Evolutionary conservation across 2,888 invertebrate genomes (phyloP), one percentile per base, ranked within the genome.

Genomic region (Calameuta pallipes): DNA sequence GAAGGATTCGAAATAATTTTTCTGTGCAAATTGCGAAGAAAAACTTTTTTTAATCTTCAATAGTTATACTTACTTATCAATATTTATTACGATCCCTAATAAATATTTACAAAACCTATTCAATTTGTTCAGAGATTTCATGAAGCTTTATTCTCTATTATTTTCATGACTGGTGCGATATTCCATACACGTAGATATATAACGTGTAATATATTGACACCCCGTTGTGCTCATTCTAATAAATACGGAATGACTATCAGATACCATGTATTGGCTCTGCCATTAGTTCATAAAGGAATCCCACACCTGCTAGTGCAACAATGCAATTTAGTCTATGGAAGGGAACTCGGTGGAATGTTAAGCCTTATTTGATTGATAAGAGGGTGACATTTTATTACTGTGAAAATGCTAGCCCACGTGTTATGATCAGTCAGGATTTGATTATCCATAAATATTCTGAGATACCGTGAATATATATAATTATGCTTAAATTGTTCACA

Each of bases 201-300:
- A 56, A 56, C 56, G 9, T 23, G 56, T 82, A 85, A 85, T 85
- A 85, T 85, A 85, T 85, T 81, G 85, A 85, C 85, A 85, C 85
- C 85, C 85, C 80, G 83, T 79, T 76, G 84, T 82, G 85, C 23
- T 56, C 56, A 56, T 56, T 15, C 56, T 9, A 56, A 56, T 23
- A 56, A 56, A 56, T 56, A 56, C 56, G 23, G 23, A 56, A 56
- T 56, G 6, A 56, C 56, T 56, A 56, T 56, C 6, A 9, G 56
- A 56, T 56, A 56, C 56, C 56, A 23, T 56, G 56, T 56, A 56
- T 56, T 56, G 56, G 56, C 56, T 56, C 56, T 23, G 56, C 23
- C 23, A 56, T 56, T 56, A 56, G 56, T 75, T 68, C 75, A 69
- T 75, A 69, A 69, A 69, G 34, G 75, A 68, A 75, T 68, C 68